phyloP scores from a whole-genome alignment of 2,797 vertebrate genomes.

The Strix occidentalis region DNA sequence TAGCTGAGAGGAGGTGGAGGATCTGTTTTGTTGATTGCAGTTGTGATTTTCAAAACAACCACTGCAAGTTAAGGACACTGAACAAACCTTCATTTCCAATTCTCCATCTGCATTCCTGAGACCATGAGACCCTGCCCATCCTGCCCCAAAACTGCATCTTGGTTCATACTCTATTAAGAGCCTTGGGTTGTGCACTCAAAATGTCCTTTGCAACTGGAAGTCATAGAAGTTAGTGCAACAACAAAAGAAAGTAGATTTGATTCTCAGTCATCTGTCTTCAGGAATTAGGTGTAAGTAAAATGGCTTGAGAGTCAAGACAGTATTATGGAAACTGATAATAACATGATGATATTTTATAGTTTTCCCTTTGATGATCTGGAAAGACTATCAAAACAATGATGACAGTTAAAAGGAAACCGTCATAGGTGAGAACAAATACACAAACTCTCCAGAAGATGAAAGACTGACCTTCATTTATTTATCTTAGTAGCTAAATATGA shows the following conservation, averaged over 20 bases:
- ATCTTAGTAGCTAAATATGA: neutral
- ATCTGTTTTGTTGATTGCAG: neutral
- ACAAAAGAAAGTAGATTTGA: neutral
- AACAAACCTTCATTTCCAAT: neutral
- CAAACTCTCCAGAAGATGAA: neutral
- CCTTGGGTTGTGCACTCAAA: neutral
- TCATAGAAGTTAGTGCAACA: neutral
- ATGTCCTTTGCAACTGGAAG: neutral
- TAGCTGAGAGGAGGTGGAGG: neutral
- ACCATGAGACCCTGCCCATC: neutral
- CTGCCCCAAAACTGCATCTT: neutral
- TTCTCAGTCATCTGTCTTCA: neutral
- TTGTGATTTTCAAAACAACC: neutral
- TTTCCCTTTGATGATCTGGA: neutral
- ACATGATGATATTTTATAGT: neutral
- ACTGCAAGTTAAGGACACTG: neutral
- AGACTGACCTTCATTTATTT: neutral
- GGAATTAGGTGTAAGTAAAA: neutral
- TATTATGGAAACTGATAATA: neutral
- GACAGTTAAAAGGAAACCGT: neutral
- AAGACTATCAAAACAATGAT: neutral
- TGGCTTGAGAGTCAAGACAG: neutral
- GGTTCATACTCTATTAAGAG: neutral
- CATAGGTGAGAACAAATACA: neutral
- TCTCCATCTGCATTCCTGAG: neutral